Evolutionary conservation across 2,113 vertebrate species (phyloP), one percentile per base, ranked within the genome.

Genomic region (Catharus fuscescens): DNA sequence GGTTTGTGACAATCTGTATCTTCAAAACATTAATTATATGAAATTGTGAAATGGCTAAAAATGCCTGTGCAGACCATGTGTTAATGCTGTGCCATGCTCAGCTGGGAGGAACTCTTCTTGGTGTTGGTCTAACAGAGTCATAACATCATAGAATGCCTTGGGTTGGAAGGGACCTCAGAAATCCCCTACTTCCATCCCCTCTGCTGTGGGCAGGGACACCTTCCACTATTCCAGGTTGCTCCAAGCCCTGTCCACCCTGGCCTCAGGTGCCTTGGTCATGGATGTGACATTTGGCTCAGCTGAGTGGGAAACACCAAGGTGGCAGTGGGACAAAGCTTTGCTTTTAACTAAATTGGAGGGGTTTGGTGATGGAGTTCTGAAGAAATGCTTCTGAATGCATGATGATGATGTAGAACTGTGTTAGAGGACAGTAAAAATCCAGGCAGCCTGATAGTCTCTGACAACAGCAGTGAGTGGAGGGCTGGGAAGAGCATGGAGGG

Each of bases 181-280:
- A 28, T 28, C 62, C 34, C 11, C 20, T 23, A 1, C 15, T 69
- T 28, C 10, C 24, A 53, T 23, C 3, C 40, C 61, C 32, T 4
- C 8, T 76, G 61, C n/a, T 4, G 2, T 31, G 70, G 32, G 10
- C 38, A 60, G 78, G 38, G 19, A 32, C 54, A 67, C 12, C 3
- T 69, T 18, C 29, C 40, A 77, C 16, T 5, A 42, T 18, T 32
- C 8, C 54, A 82, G 48, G 40, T 1, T 48, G 25, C 21, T 48
- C 54, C 71, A 54, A 74, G 45, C 28, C 47, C n/a, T 14, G 7
- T 34, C 61, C 62, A 82, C 12, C 45, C 78, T 67, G 69, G 45
- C 47, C 45, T 6, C 6, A 1, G n/a, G 8, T 28, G 13, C 11
- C 34, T 56, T 5, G 28, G 38, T 20, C 29, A 4, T 2, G 9